Evolutionary conservation across 2,797 vertebrate genomes (phyloP).

Genomic region (Melopsittacus undulatus): DNA sequence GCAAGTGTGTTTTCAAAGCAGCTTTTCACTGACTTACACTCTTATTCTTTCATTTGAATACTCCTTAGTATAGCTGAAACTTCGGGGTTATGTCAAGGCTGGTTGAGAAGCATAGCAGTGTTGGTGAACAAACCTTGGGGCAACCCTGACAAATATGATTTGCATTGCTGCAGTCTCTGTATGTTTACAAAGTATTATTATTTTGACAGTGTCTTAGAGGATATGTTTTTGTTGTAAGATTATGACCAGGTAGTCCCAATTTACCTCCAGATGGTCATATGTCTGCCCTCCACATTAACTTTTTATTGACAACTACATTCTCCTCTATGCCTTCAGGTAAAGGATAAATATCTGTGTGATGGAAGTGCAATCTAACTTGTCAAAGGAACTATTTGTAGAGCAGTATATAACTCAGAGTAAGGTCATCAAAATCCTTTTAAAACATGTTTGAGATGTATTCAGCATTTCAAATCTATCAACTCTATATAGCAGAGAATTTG

Average conservation of each 20-base stretch:
- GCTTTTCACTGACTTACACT: neutral
- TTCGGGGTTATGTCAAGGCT: slow-evolving; percentile 38
- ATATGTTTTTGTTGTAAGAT: slow-evolving; percentile 25
- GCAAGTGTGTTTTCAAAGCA: neutral
- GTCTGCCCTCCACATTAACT: neutral
- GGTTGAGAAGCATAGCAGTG: neutral
- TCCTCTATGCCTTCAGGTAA: neutral
- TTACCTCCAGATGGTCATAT: slow-evolving; percentile 1
- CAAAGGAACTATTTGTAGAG: neutral
- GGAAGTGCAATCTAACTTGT: neutral
- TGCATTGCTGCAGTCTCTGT: neutral
- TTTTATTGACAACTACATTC: neutral
- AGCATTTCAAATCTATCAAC: neutral
- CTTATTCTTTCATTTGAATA: neutral
- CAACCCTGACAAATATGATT: slow-evolving; percentile 17
- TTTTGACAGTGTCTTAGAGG: slow-evolving; percentile 20
- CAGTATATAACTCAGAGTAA: neutral
- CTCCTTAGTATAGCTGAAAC: slow-evolving; percentile 13
- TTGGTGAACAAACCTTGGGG: slow-evolving; percentile 24
- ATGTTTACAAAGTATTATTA: neutral
- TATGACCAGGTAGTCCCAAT: slow-evolving; percentile 20
- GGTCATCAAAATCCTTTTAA: neutral
- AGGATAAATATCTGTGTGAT: neutral
- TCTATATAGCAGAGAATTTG: neutral
- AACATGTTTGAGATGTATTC: neutral